Conservation (phyloP, 2,888 invertebrate genomes). For the Pharmacophagus antenor region DNA sequence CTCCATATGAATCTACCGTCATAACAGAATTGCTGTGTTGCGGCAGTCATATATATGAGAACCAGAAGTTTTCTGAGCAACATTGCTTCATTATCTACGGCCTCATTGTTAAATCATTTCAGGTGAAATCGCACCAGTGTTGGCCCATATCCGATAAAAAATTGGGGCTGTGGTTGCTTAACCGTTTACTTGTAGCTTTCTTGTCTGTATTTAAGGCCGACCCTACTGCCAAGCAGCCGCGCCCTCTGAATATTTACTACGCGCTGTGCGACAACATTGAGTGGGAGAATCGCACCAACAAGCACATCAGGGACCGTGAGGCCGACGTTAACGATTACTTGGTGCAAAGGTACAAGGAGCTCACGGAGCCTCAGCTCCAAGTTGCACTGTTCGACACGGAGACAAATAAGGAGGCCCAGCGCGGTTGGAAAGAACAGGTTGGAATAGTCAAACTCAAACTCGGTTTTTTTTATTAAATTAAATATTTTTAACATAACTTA, state of each 20-base stretch:
- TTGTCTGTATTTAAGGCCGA: conserved; percentile 80
- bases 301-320: conserved; percentile 73
- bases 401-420: conserved; percentile 74
- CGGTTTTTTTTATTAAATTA: too few relatives aligned
- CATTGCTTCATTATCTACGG: too few relatives aligned
- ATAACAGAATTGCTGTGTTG: too few relatives aligned
- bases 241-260: conserved; percentile 83
- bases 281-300: conserved; percentile 81
- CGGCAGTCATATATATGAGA: too few relatives aligned
- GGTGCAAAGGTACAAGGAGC: conserved; percentile 60
- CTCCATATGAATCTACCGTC: too few relatives aligned
- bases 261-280: conserved; percentile 82
- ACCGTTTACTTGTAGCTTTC: too few relatives aligned
- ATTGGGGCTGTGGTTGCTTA: too few relatives aligned
- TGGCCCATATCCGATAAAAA: too few relatives aligned
- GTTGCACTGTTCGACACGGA: conserved; percentile 79
- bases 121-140: too few relatives aligned
- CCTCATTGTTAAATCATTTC: too few relatives aligned
- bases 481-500: too few relatives aligned
- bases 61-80: too few relatives aligned
- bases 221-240: conserved; percentile 78
- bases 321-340: conserved; percentile 69
- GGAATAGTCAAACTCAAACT: conserved; percentile 9
- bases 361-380: conserved; percentile 64
- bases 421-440: conserved; percentile 75